phyloP scores from a whole-genome alignment of 2,797 vertebrate genomes.

The Echeneis naucrates region DNA sequence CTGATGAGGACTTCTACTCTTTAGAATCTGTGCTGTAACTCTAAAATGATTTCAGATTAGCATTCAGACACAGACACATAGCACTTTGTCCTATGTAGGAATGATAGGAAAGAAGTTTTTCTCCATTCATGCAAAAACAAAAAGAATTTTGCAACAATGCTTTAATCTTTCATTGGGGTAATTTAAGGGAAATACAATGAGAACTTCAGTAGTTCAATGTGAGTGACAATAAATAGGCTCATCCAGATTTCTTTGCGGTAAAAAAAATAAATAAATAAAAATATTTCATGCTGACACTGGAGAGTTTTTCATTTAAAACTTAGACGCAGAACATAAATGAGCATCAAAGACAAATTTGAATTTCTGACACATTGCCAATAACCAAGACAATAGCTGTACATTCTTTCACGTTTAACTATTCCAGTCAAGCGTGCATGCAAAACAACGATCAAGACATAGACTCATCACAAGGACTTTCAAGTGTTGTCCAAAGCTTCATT shows the following conservation, averaged over 20 bases:
- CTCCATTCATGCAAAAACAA: slow-evolving; percentile 54
- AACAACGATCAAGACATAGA: slow-evolving; percentile 36
- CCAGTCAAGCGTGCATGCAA: slow-evolving; percentile 30
- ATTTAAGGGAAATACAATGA: slow-evolving; percentile 48
- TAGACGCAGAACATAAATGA: slow-evolving; percentile 41
- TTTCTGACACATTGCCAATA: slow-evolving; percentile 36
- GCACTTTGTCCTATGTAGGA: too few relatives aligned
- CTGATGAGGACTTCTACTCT: not conserved
- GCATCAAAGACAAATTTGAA: slow-evolving; percentile 51
- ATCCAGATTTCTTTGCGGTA: slow-evolving; percentile 64
- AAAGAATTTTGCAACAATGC: slow-evolving; percentile 29
- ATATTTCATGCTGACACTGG: slow-evolving; percentile 42
- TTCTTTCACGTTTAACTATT: slow-evolving; percentile 42
- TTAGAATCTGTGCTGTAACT: not conserved
- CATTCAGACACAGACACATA: too few relatives aligned
- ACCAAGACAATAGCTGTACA: slow-evolving; percentile 38
- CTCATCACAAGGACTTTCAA: slow-evolving; percentile 26
- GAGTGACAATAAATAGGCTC: slow-evolving; percentile 51
- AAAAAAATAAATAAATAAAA: too few relatives aligned
- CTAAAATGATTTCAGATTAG: slow-evolving; percentile 6
- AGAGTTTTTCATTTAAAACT: slow-evolving; percentile 38
- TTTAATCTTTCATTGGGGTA: slow-evolving; percentile 43
- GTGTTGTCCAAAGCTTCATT: slow-evolving; percentile 1
- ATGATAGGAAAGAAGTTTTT: too few relatives aligned
- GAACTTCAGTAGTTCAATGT: slow-evolving; percentile 29